Base-by-base conservation (phyloP, 2,113 vertebrate species). In the Xyrauchen texanus region DNA sequence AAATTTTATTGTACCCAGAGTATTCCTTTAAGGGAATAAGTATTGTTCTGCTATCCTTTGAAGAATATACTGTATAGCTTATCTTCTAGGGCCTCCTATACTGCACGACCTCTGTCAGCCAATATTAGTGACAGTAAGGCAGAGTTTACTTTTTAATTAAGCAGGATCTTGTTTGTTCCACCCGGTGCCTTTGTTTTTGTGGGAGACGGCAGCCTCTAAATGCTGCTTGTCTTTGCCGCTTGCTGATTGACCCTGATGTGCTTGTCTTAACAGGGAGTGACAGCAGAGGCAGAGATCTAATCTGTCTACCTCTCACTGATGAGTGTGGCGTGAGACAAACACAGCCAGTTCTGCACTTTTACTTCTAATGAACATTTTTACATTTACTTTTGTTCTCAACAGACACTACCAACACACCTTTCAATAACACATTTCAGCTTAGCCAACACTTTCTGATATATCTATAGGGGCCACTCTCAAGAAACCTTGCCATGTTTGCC, bases 71-170 rank as follows among this genome's bases (percentile, higher is more conserved):
- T 34, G 21, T 34, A 34, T 34, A 34, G 21, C 21, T 34, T 34
- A 34, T 34, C 21, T 34, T 34, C 21, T 34, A 34, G 21, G 21
- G 21, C 21, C 21, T 34, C 21, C 21, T 34, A 34, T 51, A 52
- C 5, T 7, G 46, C 64, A 13, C 45, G 67, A 61, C 67, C 68
- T 79, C 77, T 71, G 77, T 63, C 58, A 63, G 21, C 8, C n/a
- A 4, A 8, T 58, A 62, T 79, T 71, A 79, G 77, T 7, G 60
- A 15, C 71, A 13, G 21, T 12, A 21, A 45, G 16, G 47, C 12
- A 61, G 76, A 79, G 10, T 13, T 16, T n/a, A 49, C 6, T 62
- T 70, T 79, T 53, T 79, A 79, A 79, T 79, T 79, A 79, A 53
- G 8, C 49, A 53, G 68, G 58, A 70, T 68, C 67, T 64, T 71